Base-by-base conservation (phyloP, 2,888 invertebrate genomes). In the Diploptera punctata region DNA sequence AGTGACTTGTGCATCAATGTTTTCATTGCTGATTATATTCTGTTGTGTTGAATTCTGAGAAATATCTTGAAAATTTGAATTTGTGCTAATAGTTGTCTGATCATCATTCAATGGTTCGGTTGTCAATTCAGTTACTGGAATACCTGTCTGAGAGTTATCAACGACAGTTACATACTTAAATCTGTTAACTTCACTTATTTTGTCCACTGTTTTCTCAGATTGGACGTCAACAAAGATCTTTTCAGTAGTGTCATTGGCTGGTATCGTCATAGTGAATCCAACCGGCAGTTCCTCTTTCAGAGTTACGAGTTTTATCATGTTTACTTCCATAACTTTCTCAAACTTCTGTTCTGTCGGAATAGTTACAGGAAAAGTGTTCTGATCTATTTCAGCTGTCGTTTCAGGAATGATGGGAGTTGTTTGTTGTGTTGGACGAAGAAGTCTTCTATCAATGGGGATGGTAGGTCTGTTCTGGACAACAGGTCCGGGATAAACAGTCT, bases 301-400 rank as follows among this genome's bases (percentile, higher is more conserved):
- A n/a, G 74, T 74, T 4, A 74, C 73, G 0, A 67, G 71, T 52
- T 54, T 68, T 33, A 73, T 65, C 43, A 72, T 70, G 21, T 74
- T 74, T 13, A 74, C 67, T 29, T 74, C 74, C 74, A 74, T 74
- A 16, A 74, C 70, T 44, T 73, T 74, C 47, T 74, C 74, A 1
- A 68, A 54, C 29, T 68, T 68, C 1, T 24, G 52, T 24, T 67
- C 33, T 5, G 70, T 38, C n/a, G 24, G 47, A 21, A 24, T 26
- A 16, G 68, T 68, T 7, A 31, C 19, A 1, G 52, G 52, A 19
- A 5, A 13, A 1, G 31, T 49, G 52, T 29, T 68, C 29, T 16
- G 5, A n/a, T n/a, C n/a, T n/a, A n/a, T n/a, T 7, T 68, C 68
- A 19, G 24, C 21, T 7, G 16, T 10, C n/a, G 10, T 49, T 5